These are phyloP conservation scores for Sipha flava DNA, from an alignment of 1,140 invertebrate species.

Conservation along the genomic window DNA sequence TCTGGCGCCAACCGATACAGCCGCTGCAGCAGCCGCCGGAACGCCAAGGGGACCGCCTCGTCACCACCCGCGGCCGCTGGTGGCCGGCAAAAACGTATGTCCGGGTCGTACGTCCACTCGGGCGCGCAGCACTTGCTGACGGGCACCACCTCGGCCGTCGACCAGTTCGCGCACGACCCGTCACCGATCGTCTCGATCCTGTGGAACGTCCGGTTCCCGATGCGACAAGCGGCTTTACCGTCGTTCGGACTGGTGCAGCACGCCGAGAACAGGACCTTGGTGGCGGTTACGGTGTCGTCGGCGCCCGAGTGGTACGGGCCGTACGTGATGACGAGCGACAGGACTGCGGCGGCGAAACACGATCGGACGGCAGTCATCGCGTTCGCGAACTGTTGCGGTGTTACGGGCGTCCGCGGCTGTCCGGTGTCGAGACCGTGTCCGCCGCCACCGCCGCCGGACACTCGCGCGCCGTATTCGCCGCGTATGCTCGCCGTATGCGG, in stretches of 20 bases:
- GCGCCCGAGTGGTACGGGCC: neutral
- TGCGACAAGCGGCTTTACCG: neutral
- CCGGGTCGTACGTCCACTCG: neutral
- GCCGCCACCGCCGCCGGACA: neutral
- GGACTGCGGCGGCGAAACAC: neutral
- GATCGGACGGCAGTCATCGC: constrained; percentile 2
- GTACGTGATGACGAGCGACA: neutral
- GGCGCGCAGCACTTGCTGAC: constrained; percentile 14
- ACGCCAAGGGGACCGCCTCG: neutral
- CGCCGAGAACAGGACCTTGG: too few relatives aligned
- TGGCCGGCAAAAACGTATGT: neutral
- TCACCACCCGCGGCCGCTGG: neutral
- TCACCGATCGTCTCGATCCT: neutral
- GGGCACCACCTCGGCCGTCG: neutral
- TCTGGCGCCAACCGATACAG: neutral
- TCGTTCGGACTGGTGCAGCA: neutral
- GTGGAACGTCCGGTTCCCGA: neutral
- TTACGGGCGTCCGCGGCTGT: neutral
- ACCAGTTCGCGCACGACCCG: neutral
- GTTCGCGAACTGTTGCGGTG: neutral
- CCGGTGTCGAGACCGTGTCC: neutral
- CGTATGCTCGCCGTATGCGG: neutral
- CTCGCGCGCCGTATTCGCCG: neutral
- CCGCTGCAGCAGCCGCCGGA: neutral
- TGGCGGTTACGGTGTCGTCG: too few relatives aligned